Percentiles rank a stretch among this genome's conserved stretches.
Conservation (phyloP, 2,888 invertebrate genomes). For the Lasioglossum marginatum region DNA sequence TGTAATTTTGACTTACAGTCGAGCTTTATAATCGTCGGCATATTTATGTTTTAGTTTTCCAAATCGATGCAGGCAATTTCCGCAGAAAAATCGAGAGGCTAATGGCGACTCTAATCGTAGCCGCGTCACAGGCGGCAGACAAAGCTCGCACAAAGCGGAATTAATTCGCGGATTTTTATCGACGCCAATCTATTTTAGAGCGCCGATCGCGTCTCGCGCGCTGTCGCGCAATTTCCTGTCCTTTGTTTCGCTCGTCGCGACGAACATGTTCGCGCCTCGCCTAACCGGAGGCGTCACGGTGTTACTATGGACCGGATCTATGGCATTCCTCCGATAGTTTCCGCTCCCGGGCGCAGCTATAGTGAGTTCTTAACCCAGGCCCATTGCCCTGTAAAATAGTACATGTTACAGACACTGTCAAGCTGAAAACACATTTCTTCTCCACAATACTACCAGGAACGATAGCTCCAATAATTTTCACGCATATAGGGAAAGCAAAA, state of each 20-base stretch:
- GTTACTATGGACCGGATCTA: background rate
- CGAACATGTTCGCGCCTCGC: conserved; percentile 15
- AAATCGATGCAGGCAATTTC: background rate
- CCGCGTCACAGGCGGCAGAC: background rate
- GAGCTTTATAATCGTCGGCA: too few relatives aligned
- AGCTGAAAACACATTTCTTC: background rate
- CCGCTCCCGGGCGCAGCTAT: background rate
- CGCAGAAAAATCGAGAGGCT: background rate
- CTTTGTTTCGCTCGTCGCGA: conserved; percentile 30
- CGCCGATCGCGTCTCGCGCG: background rate
- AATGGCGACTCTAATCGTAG: background rate
- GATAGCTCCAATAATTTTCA: too few relatives aligned
- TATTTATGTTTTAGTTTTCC: background rate
- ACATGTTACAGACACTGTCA: background rate
- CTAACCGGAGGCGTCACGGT: background rate
- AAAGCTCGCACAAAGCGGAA: background rate
- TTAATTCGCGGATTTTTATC: background rate
- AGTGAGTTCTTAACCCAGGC: background rate
- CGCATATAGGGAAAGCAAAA: too few relatives aligned
- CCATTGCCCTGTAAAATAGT: background rate
- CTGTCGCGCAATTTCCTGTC: conserved; percentile 41
- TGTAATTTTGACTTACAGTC: background rate
- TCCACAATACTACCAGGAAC: too few relatives aligned
- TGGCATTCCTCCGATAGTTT: background rate
- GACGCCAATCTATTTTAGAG: conserved; percentile 15